These are phyloP conservation scores for Lutjanus campechanus DNA, from an alignment of 2,797 vertebrate genomes.

Conservation along the genomic window DNA sequence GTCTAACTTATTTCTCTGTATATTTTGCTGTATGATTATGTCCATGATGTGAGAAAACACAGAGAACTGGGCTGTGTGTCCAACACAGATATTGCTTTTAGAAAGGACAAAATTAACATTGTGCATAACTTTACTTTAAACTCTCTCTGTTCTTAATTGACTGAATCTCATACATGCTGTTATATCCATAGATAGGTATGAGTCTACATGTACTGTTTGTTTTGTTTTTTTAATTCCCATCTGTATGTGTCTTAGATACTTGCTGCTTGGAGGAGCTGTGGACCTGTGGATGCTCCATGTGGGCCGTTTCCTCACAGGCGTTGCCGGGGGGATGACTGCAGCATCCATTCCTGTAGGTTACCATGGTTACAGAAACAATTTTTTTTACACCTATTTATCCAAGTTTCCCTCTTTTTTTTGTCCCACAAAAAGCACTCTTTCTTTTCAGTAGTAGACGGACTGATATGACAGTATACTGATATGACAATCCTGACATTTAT, in stretches of 20 bases:
- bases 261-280: slow-evolving; percentile 89
- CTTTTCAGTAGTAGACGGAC: not conserved
- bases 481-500: not conserved
- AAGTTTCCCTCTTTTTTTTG: not conserved
- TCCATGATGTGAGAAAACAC: not conserved
- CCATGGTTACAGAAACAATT: slow-evolving; percentile 11
- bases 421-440: not conserved
- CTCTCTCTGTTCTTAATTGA: not conserved
- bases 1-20: too few relatives aligned
- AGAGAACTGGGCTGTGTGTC: not conserved
- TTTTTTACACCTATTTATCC: not conserved
- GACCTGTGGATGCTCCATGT: slow-evolving; percentile 90
- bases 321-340: slow-evolving; percentile 91
- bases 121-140: not conserved
- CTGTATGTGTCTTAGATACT: slow-evolving; percentile 76
- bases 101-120: not conserved
- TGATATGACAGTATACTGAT: not conserved
- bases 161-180: not conserved
- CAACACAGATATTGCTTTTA: not conserved
- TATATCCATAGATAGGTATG: not conserved
- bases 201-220: not conserved
- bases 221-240: not conserved
- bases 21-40: not conserved
- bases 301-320: slow-evolving; percentile 91
- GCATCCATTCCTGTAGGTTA: slow-evolving; percentile 94